Evolutionary conservation across 2,113 vertebrate species (phyloP).

Genomic region (Chascanopsetta lugubris): DNA sequence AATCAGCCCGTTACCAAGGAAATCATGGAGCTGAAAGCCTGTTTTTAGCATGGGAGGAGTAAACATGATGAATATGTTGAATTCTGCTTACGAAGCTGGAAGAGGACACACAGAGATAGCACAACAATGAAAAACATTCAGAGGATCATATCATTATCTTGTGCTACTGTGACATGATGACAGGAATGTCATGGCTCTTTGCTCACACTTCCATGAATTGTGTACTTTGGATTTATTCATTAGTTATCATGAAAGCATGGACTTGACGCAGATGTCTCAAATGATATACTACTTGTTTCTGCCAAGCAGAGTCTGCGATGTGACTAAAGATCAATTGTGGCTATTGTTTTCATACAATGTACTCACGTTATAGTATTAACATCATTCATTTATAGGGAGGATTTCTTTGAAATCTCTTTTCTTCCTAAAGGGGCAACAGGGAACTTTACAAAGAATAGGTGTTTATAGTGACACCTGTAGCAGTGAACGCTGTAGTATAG

Average conservation of each 20-base stretch:
- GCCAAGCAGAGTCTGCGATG: neutral
- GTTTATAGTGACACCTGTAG: too few species aligned
- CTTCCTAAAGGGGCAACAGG: too few species aligned
- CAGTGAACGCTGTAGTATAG: too few species aligned
- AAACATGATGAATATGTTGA: neutral
- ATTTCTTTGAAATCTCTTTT: too few species aligned
- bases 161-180: conserved; percentile 3
- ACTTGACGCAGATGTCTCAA: conserved; percentile 25
- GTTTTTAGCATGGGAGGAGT: neutral
- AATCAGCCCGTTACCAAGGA: neutral
- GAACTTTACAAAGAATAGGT: too few species aligned
- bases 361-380: too few species aligned
- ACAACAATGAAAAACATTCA: conserved; percentile 57
- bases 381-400: too few species aligned
- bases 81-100: conserved; percentile 31
- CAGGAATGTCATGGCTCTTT: conserved; percentile 22
- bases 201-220: conserved; percentile 67
- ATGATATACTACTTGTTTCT: neutral
- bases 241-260: neutral
- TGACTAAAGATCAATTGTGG: neutral
- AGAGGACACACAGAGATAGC: conserved; percentile 46
- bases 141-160: conserved; percentile 39
- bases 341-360: too few species aligned
- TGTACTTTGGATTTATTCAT: conserved; percentile 45
- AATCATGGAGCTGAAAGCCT: neutral